These are phyloP conservation scores for Anguilla pacifica DNA, from an alignment of 2,797 vertebrate species.

Conservation along the genomic window DNA sequence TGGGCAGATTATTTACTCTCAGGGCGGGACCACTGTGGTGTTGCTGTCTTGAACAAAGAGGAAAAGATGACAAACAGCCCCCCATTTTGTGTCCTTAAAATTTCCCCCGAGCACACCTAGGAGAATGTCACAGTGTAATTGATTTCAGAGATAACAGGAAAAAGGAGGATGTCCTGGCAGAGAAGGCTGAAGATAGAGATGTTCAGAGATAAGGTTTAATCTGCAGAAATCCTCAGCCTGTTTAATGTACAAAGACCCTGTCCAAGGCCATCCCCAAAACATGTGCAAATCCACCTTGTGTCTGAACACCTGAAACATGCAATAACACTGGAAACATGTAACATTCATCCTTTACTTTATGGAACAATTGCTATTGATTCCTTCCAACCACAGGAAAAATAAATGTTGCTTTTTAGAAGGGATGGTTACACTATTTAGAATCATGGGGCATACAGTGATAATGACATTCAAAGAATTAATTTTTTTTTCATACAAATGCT, in stretches of 20 bases:
- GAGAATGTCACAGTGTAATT: not conserved
- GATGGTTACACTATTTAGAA: not conserved
- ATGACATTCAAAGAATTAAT: not conserved
- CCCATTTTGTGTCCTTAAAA: not conserved
- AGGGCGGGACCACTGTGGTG: not conserved
- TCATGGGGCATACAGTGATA: not conserved
- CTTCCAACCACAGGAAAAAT: not conserved
- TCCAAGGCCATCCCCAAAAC: too few relatives aligned
- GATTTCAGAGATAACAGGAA: not conserved
- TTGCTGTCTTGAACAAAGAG: not conserved
- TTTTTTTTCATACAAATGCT: not conserved
- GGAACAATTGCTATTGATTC: not conserved
- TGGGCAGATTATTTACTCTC: not conserved
- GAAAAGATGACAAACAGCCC: not conserved
- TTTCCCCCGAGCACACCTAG: not conserved
- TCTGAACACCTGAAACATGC: too few relatives aligned
- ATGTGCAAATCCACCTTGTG: too few relatives aligned
- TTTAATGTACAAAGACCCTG: not conserved
- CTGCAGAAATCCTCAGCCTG: not conserved
- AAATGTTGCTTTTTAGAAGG: not conserved
- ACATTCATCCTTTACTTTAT: not conserved
- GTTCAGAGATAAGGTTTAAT: not conserved
- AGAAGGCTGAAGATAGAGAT: not conserved
- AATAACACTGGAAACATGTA: too few relatives aligned
- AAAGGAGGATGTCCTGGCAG: not conserved